Percentiles rank a stretch among this genome's conserved stretches.
Evolutionary conservation across 2,888 invertebrate species (phyloP).

Genomic region (Thymelicus acteon): DNA sequence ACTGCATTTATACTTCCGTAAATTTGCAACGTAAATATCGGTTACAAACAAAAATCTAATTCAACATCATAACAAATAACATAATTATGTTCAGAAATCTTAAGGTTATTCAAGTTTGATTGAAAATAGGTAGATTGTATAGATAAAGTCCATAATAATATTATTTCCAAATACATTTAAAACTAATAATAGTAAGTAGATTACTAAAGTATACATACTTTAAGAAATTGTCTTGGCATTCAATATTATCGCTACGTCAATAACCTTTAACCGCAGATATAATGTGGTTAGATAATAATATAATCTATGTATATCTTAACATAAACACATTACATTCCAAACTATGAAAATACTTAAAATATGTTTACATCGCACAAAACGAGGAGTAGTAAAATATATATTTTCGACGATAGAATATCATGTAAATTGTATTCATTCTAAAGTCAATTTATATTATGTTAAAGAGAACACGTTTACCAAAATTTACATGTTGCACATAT

Average conservation of each 20-base stretch:
- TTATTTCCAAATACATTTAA: background rate
- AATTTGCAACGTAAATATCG: background rate
- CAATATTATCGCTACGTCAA: conserved; percentile 23
- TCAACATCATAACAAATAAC: background rate
- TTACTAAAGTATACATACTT: conserved; percentile 22
- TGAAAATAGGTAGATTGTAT: conserved; percentile 6
- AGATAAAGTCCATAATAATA: conserved; percentile 3
- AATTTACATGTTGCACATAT: conserved; percentile 33
- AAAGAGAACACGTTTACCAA: conserved; percentile 33
- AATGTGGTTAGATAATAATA: conserved; percentile 25
- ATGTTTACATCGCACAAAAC: conserved; percentile 16
- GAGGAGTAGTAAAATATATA: conserved; percentile 30
- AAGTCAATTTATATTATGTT: conserved; percentile 18
- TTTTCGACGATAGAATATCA: conserved; percentile 6
- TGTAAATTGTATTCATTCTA: conserved; percentile 17
- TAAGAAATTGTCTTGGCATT: conserved; percentile 27
- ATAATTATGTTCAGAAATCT: background rate
- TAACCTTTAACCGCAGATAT: conserved; percentile 32
- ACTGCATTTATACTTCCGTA: background rate
- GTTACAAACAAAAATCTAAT: background rate
- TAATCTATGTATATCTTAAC: conserved; percentile 31
- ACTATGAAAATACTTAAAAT: conserved; percentile 21
- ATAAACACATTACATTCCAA: conserved; percentile 17
- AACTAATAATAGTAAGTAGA: conserved; percentile 18
- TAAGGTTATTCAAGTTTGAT: background rate